Percentiles rank a stretch among this genome's conserved stretches.
Evolutionary conservation across 2,113 vertebrate genomes (phyloP).

Genomic region (Cairina moschata): DNA sequence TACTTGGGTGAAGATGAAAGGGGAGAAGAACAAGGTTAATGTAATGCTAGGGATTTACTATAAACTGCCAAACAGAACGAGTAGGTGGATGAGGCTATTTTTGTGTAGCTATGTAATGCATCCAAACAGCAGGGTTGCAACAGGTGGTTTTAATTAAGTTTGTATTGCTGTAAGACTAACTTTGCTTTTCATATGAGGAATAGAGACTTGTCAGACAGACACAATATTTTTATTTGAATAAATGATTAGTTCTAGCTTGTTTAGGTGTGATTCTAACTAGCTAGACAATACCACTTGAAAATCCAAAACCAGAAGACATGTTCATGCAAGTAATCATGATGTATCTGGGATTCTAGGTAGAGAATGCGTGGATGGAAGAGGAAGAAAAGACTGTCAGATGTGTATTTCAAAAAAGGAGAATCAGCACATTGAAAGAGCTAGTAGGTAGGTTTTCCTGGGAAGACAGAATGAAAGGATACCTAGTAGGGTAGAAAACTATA

Average conservation of each 20-base stretch:
- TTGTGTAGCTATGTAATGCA: constrained; percentile 5
- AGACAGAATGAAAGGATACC: not conserved
- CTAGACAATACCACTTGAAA: not conserved
- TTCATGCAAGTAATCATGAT: not conserved
- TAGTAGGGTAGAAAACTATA: not conserved
- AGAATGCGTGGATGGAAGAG: not conserved
- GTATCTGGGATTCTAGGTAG: not conserved
- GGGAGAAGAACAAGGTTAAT: constrained; percentile 18
- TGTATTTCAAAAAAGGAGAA: not conserved
- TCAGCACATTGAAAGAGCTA: not conserved
- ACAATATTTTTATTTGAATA: constrained; percentile 5
- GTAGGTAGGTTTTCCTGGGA: not conserved
- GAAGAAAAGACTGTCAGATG: not conserved
- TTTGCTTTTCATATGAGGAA: not conserved
- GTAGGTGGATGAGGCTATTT: constrained; percentile 47
- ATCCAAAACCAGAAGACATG: not conserved
- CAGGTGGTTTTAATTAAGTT: constrained; percentile 25
- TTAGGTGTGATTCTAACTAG: not conserved
- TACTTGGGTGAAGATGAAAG: constrained; percentile 63
- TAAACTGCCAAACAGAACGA: constrained; percentile 38
- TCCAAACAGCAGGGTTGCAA: not conserved
- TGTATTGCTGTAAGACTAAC: constrained; percentile 22
- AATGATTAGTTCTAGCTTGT: not conserved
- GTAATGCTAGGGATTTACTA: constrained; percentile 34
- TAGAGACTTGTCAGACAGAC: not conserved